Evolutionary conservation across 2,113 vertebrate species (phyloP).

Genomic region (Ammospiza caudacuta): DNA sequence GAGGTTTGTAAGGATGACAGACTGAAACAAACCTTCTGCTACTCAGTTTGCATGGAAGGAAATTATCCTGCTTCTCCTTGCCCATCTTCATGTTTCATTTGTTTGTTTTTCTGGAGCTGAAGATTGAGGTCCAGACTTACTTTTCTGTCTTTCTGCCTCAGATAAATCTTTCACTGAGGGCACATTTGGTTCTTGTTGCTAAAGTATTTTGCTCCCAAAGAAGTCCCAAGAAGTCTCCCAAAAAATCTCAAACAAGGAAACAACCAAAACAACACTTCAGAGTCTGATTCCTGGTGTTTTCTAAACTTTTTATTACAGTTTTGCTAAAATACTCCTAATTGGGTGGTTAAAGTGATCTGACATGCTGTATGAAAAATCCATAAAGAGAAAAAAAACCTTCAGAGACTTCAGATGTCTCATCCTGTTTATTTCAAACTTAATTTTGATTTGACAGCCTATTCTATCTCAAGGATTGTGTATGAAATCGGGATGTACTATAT

Average conservation of each 20-base stretch:
- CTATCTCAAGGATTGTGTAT: background rate
- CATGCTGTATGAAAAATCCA: background rate
- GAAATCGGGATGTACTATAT: background rate
- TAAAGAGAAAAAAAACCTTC: background rate
- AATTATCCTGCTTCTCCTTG: background rate
- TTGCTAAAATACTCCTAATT: background rate
- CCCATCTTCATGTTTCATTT: background rate
- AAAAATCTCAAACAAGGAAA: background rate
- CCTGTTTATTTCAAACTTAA: background rate
- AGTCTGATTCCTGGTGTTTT: background rate
- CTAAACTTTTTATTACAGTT: background rate
- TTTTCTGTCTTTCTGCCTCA: background rate
- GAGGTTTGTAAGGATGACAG: background rate
- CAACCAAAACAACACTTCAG: background rate
- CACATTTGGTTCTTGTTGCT: background rate
- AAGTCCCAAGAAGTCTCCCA: background rate
- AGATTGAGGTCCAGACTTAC: background rate
- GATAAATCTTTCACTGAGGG: background rate
- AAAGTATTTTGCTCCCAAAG: accelerated
- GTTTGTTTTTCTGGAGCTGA: background rate
- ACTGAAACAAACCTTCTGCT: background rate
- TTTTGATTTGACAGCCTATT: background rate
- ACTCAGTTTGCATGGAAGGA: background rate
- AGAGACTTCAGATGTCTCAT: background rate
- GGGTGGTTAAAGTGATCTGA: background rate